Evolutionary conservation across 2,797 vertebrate genomes (phyloP), one percentile per base, ranked within the genome.

Genomic region (Neopelma chrysocephalum): DNA sequence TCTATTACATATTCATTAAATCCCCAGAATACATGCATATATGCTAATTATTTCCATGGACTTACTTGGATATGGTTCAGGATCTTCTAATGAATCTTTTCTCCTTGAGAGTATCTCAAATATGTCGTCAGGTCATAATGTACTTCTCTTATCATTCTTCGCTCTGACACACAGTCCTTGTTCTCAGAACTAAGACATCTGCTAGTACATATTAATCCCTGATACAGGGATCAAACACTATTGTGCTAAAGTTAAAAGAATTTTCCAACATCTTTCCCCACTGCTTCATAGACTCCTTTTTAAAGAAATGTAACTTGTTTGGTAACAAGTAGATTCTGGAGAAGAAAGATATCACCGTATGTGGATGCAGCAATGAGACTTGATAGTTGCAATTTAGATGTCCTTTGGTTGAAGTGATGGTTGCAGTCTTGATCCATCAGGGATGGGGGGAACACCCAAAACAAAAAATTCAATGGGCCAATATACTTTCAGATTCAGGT

Each of bases 391-490:
- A 43, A 25, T 56, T 50, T 70, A 48, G 36, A 56, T 36, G 15
- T 48, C 42, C 23, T 13, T 50, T 62, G 26, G 6, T 3, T 32
- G 26, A 48, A 76, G 11, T n/a, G 7, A 16, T 56, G 3, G 6
- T n/a, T 61, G 3, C 9, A 75, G 2, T 61, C 47, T 42, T 75
- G 18, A 32, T 76, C 26, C 6, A 11, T 20, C 18, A 50, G 13
- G 7, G 5, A 2, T 62, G 11, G 7, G 6, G 15, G 6, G 23
- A 50, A 4, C 6, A 19, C 3, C 8, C 4, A 11, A 43, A 56
- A 11, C 10, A 36, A 13, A 29, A 32, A 38, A 9, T 50, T 70
- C 22, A 17, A 9, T 21, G 23, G 11, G 11, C 42, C 27, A 32
- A 36, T 14, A 17, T 43, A 56, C 19, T 11, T 16, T 56, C 42